Evolutionary conservation across 2,113 vertebrate species (phyloP), one percentile per base, ranked within the genome.

Genomic region (Pagrus major): DNA sequence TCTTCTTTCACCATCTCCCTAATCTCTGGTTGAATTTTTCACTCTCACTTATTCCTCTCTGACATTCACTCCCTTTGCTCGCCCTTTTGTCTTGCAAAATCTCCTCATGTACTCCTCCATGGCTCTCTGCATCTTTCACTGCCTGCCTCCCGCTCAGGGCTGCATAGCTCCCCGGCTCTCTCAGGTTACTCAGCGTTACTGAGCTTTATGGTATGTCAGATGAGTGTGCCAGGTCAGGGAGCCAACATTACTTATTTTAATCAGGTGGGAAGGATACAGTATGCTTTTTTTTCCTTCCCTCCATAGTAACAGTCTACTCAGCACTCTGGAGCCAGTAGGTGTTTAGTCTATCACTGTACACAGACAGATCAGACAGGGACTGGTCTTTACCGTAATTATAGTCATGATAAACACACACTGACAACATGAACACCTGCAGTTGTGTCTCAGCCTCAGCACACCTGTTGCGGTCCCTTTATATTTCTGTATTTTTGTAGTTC

Each of bases 131-230:
- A 65, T 71, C 75, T 16, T 42, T 81, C 69, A 25, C 70, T 69
- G 39, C 71, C 42, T 77, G 66, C 20, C 61, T 65, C 25, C 73
- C 51, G 86, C 79, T 77, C 42, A 29, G 42, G 16, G 27, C 46
- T 77, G 76, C 74, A 78, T 81, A 88, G 27, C 71, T 92, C 65
- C 69, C 72, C 42, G 1, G 51, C 71, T 87, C 71, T 88, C 86
- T 93, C 88, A 80, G 89, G 86, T 93, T 91, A 80, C 89, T 76
- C 61, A 29, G 76, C 65, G 81, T 91, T 89, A 83, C 89, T 42
- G 55, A 88, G 82, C 83, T 46, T 79, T 42, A 42, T 73, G 91
- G 87, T 92, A 88, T 92, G 87, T 84, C n/a, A 74, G 78, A 80
- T 61, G 71, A 74, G 49, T 49, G 64, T 88, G 76, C 78, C 78